Conservation (phyloP, 2,113 vertebrate species). For the Sterna hirundo region DNA sequence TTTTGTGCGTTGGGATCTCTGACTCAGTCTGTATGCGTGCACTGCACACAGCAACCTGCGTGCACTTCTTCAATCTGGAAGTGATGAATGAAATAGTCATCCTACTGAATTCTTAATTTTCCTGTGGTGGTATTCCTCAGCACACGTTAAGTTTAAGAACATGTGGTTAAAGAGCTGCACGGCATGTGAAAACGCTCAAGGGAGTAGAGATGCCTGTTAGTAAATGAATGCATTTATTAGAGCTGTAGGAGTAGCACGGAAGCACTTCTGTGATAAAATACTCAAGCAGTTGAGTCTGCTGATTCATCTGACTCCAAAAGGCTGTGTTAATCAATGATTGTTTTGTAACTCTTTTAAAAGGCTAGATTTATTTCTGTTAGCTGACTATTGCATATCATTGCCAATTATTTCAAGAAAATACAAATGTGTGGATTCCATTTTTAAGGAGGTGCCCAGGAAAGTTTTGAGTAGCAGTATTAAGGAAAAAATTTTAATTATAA, state of each 20-base stretch:
- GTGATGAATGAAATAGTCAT: constrained; percentile 60
- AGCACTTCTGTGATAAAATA: constrained; percentile 30
- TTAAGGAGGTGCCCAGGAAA: background rate
- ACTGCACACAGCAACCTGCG: background rate
- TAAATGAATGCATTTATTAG: constrained; percentile 54
- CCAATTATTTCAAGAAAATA: background rate
- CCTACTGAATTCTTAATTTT: constrained; percentile 61
- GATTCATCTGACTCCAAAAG: constrained; percentile 48
- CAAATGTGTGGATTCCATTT: background rate
- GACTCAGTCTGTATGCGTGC: constrained; percentile 15
- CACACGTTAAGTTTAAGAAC: background rate
- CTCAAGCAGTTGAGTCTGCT: background rate
- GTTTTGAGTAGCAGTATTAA: background rate
- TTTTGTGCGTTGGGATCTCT: background rate
- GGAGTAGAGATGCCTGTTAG: constrained; percentile 27
- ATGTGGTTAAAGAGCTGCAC: constrained; percentile 3
- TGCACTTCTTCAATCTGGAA: constrained; percentile 53
- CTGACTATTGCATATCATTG: background rate
- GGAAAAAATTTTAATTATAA: background rate
- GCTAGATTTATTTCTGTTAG: constrained; percentile 9
- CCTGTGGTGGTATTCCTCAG: constrained; percentile 40
- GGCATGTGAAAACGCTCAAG: background rate
- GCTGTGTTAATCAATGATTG: constrained; percentile 54
- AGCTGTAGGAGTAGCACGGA: background rate
- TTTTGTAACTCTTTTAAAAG: constrained; percentile 27